Evolutionary conservation across 2,797 vertebrate species (phyloP).

Genomic region (Cheirogaleus major): DNA sequence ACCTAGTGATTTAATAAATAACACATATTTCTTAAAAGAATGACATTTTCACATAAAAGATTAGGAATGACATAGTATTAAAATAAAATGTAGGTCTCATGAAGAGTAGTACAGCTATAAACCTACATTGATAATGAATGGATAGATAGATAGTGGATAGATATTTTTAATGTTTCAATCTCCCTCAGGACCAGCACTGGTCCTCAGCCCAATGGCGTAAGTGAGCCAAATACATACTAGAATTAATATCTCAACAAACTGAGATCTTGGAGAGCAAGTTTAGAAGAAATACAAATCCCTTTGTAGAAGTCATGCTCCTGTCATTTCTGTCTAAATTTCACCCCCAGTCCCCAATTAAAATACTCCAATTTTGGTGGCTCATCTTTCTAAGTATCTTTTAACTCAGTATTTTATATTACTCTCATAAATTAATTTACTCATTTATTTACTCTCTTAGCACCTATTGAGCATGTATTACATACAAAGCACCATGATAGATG

Average conservation of each 20-base stretch:
- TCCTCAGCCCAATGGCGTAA: not conserved
- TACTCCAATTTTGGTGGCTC: not conserved
- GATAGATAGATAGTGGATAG: not conserved
- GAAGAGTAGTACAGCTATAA: not conserved
- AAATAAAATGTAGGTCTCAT: not conserved
- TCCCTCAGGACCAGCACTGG: not conserved
- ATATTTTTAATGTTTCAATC: not conserved
- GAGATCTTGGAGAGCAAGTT: not conserved
- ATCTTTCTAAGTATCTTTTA: not conserved
- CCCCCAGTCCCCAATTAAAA: not conserved
- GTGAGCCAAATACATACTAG: not conserved
- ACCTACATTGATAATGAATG: not conserved
- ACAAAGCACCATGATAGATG: not conserved
- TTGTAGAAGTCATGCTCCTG: not conserved
- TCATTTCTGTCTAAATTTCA: not conserved
- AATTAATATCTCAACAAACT: not conserved
- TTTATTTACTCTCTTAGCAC: not conserved
- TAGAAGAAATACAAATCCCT: not conserved
- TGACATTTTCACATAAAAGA: not conserved
- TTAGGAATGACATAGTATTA: not conserved
- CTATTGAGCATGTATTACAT: not conserved
- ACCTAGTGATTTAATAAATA: not conserved
- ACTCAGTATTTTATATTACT: not conserved
- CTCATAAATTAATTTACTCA: not conserved
- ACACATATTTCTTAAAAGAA: not conserved